A percentile compares a stretch with the other conserved stretches of the same genome.
phyloP scores from a whole-genome alignment of 2,113 vertebrate species.

The Hippocampus guttulatus region DNA sequence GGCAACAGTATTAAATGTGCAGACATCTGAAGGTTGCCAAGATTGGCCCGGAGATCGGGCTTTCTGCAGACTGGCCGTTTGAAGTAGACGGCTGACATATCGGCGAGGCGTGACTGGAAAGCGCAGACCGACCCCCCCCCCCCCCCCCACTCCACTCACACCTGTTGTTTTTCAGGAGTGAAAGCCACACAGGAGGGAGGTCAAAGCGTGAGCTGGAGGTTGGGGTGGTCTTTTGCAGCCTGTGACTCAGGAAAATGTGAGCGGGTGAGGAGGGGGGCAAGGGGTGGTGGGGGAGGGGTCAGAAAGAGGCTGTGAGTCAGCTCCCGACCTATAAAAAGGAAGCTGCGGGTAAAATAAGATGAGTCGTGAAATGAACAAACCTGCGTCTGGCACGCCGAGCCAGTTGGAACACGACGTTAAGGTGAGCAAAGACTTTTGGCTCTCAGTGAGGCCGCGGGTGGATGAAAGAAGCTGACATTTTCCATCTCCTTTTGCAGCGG shows the following conservation, averaged over 20 bases:
- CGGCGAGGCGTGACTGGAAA: slow-evolving; percentile 33
- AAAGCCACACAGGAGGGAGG: slow-evolving; percentile 9
- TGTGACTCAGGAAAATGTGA: slow-evolving; percentile 71
- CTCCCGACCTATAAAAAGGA: slow-evolving; percentile 64
- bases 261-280: slow-evolving; percentile 12
- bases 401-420: slow-evolving; percentile 28
- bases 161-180: slow-evolving; percentile 67
- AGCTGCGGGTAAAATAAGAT: slow-evolving; percentile 56
- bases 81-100: slow-evolving; percentile 45
- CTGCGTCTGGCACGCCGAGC: slow-evolving; percentile 9
- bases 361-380: slow-evolving; percentile 56
- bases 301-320: slow-evolving; percentile 60
- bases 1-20: slow-evolving; percentile 1
- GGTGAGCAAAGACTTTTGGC: slow-evolving; percentile 29
- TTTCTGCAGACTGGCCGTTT: slow-evolving; percentile 34
- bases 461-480: neutral
- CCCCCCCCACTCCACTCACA: slow-evolving; percentile 43
- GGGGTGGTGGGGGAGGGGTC: slow-evolving; percentile 10
- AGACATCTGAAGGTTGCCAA: slow-evolving; percentile 7
- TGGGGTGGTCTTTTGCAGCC: slow-evolving; percentile 27
- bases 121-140: slow-evolving; percentile 16
- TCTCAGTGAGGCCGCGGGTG: neutral
- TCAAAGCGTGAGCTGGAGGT: neutral
- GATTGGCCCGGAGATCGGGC: slow-evolving; percentile 20
- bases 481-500: neutral